Percentiles rank a stretch among this genome's conserved stretches.
Conservation (phyloP, 2,888 invertebrate species). For the Caenorhabditis plicata region DNA sequence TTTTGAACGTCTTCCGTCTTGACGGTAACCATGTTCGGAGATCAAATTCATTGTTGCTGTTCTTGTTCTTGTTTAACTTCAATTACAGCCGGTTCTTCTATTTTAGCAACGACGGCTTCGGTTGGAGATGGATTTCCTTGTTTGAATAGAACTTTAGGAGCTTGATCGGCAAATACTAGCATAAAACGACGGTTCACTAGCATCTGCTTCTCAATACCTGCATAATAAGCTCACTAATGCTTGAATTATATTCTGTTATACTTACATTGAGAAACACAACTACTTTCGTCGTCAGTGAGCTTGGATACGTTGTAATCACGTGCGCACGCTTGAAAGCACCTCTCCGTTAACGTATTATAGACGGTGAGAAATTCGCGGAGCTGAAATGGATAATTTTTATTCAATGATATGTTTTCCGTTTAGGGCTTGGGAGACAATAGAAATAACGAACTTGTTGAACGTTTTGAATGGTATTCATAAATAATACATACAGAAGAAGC, state of each 20-base stretch:
- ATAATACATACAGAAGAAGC: conserved; percentile 10
- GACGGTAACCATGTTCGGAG: conserved; percentile 56
- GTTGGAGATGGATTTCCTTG: conserved; percentile 42
- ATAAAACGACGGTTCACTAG: conserved; percentile 60
- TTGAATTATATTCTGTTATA: no score
- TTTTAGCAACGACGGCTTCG: conserved; percentile 25
- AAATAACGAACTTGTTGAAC: conserved; percentile 20
- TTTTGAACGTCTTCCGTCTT: conserved; percentile 59
- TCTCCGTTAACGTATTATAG: conserved; percentile 61
- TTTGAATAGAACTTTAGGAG: conserved; percentile 55
- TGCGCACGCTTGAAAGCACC: conserved; percentile 58
- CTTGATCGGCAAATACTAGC: conserved; percentile 58
- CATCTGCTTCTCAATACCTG: conserved; percentile 63
- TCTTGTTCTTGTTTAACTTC: not conserved
- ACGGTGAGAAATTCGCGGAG: conserved; percentile 61
- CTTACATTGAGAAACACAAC: conserved; percentile 52
- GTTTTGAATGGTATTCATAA: conserved; percentile 36
- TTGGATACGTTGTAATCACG: conserved; percentile 50
- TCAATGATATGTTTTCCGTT: not conserved
- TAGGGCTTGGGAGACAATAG: not conserved
- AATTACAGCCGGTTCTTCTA: not conserved
- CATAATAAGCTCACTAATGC: no score
- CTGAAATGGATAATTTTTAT: conserved; percentile 30
- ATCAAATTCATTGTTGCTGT: conserved; percentile 45
- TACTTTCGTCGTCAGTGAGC: conserved; percentile 39